phyloP scores from a whole-genome alignment of 1,140 invertebrate species.

The Proales similis region DNA sequence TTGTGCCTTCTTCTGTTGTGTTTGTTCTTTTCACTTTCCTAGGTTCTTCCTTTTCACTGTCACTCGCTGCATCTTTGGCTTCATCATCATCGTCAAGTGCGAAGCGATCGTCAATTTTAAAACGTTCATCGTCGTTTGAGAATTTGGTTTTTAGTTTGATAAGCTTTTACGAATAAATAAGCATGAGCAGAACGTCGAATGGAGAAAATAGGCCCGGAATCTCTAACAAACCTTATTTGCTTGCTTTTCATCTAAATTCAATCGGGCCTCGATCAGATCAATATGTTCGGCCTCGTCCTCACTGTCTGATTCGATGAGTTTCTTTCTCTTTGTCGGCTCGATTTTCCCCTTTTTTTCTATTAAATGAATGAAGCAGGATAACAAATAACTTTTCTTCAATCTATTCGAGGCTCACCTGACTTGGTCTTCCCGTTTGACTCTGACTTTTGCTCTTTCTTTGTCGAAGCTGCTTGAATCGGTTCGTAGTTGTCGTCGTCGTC shows the following conservation, averaged over 20 bases:
- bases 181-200: not conserved
- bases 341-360: too few relatives aligned
- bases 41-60: not conserved
- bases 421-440: not conserved
- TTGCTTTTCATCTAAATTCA: constrained; percentile 25
- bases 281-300: not conserved
- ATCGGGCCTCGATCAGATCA: constrained; percentile 19
- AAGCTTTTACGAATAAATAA: constrained; percentile 2
- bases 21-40: not conserved
- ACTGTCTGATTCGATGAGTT: constrained; percentile 6
- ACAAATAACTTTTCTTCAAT: too few relatives aligned
- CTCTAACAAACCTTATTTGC: constrained; percentile 16
- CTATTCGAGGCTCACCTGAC: too few relatives aligned
- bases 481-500: not conserved
- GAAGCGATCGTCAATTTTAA: constrained; percentile 33
- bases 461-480: not conserved
- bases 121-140: constrained; percentile 30
- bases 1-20: not conserved
- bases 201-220: not conserved
- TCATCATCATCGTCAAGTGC: not conserved
- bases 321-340: constrained; percentile 4
- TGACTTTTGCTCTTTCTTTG: not conserved
- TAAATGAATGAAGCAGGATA: too few relatives aligned
- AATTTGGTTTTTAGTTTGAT: constrained; percentile 31
- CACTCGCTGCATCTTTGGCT: too few relatives aligned